Evolutionary conservation across 2,797 vertebrate genomes (phyloP).

Genomic region (Poecilia wingei): DNA sequence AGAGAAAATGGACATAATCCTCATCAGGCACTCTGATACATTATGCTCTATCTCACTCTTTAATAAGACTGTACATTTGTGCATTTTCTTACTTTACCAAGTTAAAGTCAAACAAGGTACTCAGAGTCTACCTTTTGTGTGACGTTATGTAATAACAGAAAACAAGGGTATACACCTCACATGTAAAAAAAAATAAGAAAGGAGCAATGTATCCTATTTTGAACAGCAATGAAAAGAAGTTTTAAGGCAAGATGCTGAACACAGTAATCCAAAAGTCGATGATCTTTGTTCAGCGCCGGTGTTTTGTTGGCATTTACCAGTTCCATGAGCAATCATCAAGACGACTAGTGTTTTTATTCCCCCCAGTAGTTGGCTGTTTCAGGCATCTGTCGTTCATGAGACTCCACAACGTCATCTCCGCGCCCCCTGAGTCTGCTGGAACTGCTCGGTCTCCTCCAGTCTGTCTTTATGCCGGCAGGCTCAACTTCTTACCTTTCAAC

Average conservation of each 20-base stretch:
- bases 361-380: constrained; percentile 77
- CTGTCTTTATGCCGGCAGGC: constrained; percentile 94
- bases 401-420: constrained; percentile 82
- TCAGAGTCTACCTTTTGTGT: constrained; percentile 56
- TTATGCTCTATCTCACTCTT: constrained; percentile 47
- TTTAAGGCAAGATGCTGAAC: constrained; percentile 95
- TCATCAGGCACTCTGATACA: constrained; percentile 68
- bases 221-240: constrained; percentile 94
- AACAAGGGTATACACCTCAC: constrained; percentile 81
- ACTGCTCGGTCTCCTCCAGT: constrained; percentile 78
- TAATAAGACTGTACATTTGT: constrained; percentile 78
- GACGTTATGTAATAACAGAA: constrained; percentile 49
- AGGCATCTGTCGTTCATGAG: constrained; percentile 86
- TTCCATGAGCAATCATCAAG: constrained; percentile 78
- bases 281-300: constrained; percentile 85
- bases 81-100: constrained; percentile 66
- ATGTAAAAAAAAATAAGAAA: constrained; percentile 78
- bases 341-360: constrained; percentile 74
- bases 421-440: constrained; percentile 84
- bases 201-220: constrained; percentile 76
- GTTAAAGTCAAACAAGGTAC: constrained; percentile 70
- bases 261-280: constrained; percentile 87
- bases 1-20: constrained; percentile 60
- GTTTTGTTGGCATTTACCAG: constrained; percentile 81
- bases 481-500: constrained; percentile 99